Conservation (phyloP, 2,888 invertebrate genomes). For the Lobophora halterata region DNA sequence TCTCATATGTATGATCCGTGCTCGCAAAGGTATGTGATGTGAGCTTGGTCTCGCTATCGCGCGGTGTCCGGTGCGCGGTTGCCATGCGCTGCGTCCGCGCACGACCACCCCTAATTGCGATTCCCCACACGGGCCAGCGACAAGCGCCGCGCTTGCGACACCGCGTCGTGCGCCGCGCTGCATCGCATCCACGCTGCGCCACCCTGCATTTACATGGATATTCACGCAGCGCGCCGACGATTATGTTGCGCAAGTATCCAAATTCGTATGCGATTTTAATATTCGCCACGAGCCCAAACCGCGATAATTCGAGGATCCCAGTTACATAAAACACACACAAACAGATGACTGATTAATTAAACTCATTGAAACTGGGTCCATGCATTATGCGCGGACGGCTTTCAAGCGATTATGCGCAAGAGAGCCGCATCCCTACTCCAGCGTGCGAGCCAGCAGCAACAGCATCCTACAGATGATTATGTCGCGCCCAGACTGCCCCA, state of each 20-base stretch:
- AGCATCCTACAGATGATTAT: too few relatives aligned
- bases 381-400: too few relatives aligned
- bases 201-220: too few relatives aligned
- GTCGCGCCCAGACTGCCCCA: too few relatives aligned
- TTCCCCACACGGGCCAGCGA: conserved; percentile 27
- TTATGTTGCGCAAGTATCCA: conserved; percentile 59
- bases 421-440: too few relatives aligned
- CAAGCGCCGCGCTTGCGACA: conserved; percentile 40
- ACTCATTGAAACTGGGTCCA: too few relatives aligned
- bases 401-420: too few relatives aligned
- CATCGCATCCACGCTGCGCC: too few relatives aligned
- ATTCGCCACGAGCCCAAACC: conserved; percentile 45
- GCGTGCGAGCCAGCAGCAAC: too few relatives aligned
- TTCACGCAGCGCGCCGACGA: conserved; percentile 53
- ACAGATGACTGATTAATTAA: too few relatives aligned
- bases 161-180: conserved; percentile 21
- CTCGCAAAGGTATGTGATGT: conserved; percentile 27
- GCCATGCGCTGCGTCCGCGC: conserved; percentile 32
- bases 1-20: conserved; percentile 12
- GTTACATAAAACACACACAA: conserved; percentile 56
- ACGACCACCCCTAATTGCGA: conserved; percentile 31
- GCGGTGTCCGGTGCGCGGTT: conserved; percentile 38
- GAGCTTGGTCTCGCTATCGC: conserved; percentile 33
- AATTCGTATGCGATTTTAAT: conserved; percentile 40
- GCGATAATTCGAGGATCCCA: conserved; percentile 46